Evolutionary conservation across 2,113 vertebrate species (phyloP).

Genomic region (Silurus meridionalis): DNA sequence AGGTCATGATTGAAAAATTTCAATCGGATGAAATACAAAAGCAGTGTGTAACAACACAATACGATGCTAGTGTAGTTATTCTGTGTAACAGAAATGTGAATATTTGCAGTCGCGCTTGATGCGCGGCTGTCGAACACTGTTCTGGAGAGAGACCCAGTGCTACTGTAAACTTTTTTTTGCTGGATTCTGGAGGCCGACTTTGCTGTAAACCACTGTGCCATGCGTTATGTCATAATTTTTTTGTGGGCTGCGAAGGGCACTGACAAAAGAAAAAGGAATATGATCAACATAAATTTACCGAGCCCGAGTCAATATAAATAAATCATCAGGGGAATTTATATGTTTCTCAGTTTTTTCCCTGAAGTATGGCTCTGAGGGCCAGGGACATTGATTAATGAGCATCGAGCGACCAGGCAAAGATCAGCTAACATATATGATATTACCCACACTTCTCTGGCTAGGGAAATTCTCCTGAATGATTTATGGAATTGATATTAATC

Average conservation of each 20-base stretch:
- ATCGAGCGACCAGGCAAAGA: slow-evolving; percentile 76
- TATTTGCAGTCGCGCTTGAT: neutral
- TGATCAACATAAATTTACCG: slow-evolving; percentile 54
- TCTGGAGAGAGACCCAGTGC: neutral
- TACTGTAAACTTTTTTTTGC: neutral
- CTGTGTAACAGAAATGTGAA: neutral
- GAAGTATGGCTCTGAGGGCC: slow-evolving; percentile 72
- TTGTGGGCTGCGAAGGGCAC: slow-evolving; percentile 32
- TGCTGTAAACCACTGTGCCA: neutral
- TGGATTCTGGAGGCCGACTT: neutral
- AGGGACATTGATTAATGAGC: slow-evolving; percentile 85
- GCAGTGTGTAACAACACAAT: slow-evolving; percentile 23
- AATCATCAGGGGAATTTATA: slow-evolving; percentile 60
- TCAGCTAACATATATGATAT: slow-evolving; percentile 86
- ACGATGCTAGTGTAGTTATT: neutral
- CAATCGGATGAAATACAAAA: slow-evolving; percentile 10
- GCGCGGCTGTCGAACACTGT: neutral
- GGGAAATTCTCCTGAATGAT: slow-evolving; percentile 91
- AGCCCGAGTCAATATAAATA: slow-evolving; percentile 58
- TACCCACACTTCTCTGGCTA: slow-evolving; percentile 81
- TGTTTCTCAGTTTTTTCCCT: slow-evolving; percentile 72
- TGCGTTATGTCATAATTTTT: slow-evolving; percentile 13
- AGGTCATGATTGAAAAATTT: slow-evolving; percentile 38
- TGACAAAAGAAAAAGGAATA: slow-evolving; percentile 36
- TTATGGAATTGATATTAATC: slow-evolving; percentile 98